Base-by-base conservation (phyloP, 2,113 vertebrate genomes). In the Ageneiosus marmoratus region DNA sequence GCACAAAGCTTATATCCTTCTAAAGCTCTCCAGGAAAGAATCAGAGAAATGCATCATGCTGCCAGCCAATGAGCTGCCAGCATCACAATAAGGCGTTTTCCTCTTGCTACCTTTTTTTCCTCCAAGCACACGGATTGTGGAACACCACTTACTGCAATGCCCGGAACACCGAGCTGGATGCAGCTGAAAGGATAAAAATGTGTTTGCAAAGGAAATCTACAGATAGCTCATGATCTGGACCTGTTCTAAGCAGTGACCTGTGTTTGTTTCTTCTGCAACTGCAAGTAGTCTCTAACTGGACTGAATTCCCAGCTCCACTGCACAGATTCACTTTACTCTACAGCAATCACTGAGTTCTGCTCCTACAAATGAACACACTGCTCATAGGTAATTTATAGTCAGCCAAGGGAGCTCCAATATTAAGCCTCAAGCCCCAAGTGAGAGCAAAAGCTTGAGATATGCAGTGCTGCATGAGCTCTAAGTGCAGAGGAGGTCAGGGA, bases 341-440 rank as follows among this genome's bases (percentile, higher is more conserved):
- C 58, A 58, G 70, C 80, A 83, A 86, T 81, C 79, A 81, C 65
- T 34, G n/a, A 75, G 83, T 51, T 74, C 80, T 50, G 72, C 60
- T 73, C 77, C 82, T 80, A 70, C 53, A 80, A 83, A 80, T 75
- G 83, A 87, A 85, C 41, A 34, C 58, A 74, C 73, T 44, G 55
- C 86, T 81, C 86, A 63, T 82, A 81, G 84, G 83, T 86, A 85
- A 78, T 81, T 77, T 74, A 65, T 41, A 78, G 80, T 74, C 78
- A 53, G 81, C 63, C 84, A 79, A 6, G 81, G 67, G 82, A 69
- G 50, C 27, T 79, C 29, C 32, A 55, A 80, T 63, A 78, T 81
- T 85, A 53, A 83, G 60, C 44, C 79, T 51, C 37, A 10, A 79
- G 77, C 72, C 73, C 51, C 79, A 53, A 80, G 78, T 9, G 78